Evolutionary conservation across 2,113 vertebrate species (phyloP), one percentile per base, ranked within the genome.

Genomic region (Mixornis gularis): DNA sequence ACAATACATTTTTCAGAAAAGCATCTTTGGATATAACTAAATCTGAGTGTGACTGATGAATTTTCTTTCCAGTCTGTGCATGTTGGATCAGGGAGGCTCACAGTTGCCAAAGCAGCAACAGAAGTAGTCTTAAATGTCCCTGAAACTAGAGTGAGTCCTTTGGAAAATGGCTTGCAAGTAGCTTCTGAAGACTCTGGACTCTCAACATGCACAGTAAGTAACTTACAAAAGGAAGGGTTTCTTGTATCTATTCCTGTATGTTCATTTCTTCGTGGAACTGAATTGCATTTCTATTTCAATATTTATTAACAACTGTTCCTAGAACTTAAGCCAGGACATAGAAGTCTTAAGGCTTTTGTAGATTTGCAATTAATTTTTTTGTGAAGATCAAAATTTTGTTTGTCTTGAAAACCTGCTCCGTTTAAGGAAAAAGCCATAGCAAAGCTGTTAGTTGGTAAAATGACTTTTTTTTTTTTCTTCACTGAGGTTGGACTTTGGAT

Each of bases 401-500:
- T 77, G 43, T 68, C 69, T 73, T 77, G 46, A 70, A 90, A 85
- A 48, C 6, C 6, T 85, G 19, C 7, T 79, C 55, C 4, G 0
- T 70, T 77, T 89, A 65, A 77, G 36, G 34, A 86, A 74, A 38
- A 93, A 64, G 8, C 4, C 5, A 14, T 46, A 63, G 36, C 19
- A 89, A 68, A 84, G 44, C 58, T 63, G 21, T 89, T 84, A 72
- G 20, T 22, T 92, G 38, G 24, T 85, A 72, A 92, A 80, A 63
- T 70, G 1, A n/a, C 9, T 32, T 25, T 27, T 69, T 14, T 34
- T 48, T 43, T 52, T 25, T 69, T 77, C 29, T 15, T 38, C 25
- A 8, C 77, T 89, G 53, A 99, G 99, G 99, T 99, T 85, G 99
- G 99, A 25, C 98, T 99, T 60, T 99, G 99, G 99, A 99, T 99